Base-by-base conservation (phyloP, 2,113 vertebrate species). In the Gymnocephalus cernua region DNA sequence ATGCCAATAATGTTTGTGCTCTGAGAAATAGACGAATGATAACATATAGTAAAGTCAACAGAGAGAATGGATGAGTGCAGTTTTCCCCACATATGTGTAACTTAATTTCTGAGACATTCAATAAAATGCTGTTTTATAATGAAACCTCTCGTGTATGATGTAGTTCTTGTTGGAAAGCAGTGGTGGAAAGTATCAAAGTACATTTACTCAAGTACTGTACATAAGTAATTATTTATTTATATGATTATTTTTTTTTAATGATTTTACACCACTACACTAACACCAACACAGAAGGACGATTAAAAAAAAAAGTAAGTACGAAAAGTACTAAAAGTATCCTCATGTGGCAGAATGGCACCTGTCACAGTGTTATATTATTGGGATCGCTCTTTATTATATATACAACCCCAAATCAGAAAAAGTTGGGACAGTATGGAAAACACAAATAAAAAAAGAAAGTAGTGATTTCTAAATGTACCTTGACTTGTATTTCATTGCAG, bases 61-160 rank as follows among this genome's bases (percentile, higher is more conserved):
- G 21, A 79, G 64, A 45, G 1, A 72, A 64, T 14, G 29, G 13
- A 77, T 0, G 27, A 47, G 21, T 67, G 62, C 48, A 57, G 66
- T 80, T 84, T 77, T 81, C 25, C n/a, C 68, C 29, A 56, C 29
- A 4, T 74, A 59, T 73, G 53, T 88, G 72, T 87, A 68, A 84
- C 23, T 80, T 66, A 9, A 65, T 82, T 73, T 83, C 57, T 74
- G 44, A 80, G 21, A n/a, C 41, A 61, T 59, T 61, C 32, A 91
- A 89, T 90, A 84, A 93, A 89, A 81, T 82, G 57, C 64, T 73
- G 51, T 83, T 84, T 86, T 78, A 13, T 70, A 70, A 54, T 61
- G 25, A 80, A 82, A 54, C 16, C 11, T 54, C 7, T 14, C 4
- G 0, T 65, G 10, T 72, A 7, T 68, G 15, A 11, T 45, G 8